These are phyloP conservation scores for Dipodomys ordii DNA, from an alignment of 2,113 vertebrate genomes.

Conservation along the genomic window DNA sequence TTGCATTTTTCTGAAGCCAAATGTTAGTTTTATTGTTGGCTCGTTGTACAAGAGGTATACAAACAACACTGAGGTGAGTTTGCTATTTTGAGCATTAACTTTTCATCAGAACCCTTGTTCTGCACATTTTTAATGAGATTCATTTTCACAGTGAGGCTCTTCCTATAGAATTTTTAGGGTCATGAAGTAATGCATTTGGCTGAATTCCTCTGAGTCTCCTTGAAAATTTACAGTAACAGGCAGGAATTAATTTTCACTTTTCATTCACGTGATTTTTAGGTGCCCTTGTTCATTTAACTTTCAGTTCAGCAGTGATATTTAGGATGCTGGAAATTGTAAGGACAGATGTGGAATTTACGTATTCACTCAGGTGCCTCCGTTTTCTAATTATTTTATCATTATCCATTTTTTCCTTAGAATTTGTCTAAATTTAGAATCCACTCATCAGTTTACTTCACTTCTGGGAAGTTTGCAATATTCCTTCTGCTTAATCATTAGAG, in stretches of 20 bases:
- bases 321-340: slow-evolving; percentile 3
- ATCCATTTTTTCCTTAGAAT: slow-evolving; percentile 45
- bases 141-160: slow-evolving; percentile 22
- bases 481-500: slow-evolving; percentile 8
- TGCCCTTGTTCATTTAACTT: slow-evolving; percentile 29
- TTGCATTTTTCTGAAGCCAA: slow-evolving; percentile 33
- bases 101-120: slow-evolving; percentile 50
- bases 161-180: not conserved
- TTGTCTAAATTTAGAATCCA: slow-evolving; percentile 62
- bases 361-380: slow-evolving; percentile 42
- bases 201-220: not conserved
- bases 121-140: slow-evolving; percentile 52
- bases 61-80: not conserved
- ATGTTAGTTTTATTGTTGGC: slow-evolving; percentile 27
- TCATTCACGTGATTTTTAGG: not conserved
- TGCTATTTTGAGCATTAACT: slow-evolving; percentile 17
- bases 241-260: not conserved
- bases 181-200: not conserved
- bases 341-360: slow-evolving; percentile 38
- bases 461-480: not conserved
- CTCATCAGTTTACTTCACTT: not conserved
- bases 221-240: not conserved
- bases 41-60: not conserved
- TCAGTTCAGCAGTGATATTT: not conserved
- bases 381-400: slow-evolving; percentile 66